Percentiles rank a stretch among this genome's conserved stretches.
These are phyloP conservation scores for Eurytoma adleriae DNA, from an alignment of 2,888 invertebrate species.

Conservation along the genomic window DNA sequence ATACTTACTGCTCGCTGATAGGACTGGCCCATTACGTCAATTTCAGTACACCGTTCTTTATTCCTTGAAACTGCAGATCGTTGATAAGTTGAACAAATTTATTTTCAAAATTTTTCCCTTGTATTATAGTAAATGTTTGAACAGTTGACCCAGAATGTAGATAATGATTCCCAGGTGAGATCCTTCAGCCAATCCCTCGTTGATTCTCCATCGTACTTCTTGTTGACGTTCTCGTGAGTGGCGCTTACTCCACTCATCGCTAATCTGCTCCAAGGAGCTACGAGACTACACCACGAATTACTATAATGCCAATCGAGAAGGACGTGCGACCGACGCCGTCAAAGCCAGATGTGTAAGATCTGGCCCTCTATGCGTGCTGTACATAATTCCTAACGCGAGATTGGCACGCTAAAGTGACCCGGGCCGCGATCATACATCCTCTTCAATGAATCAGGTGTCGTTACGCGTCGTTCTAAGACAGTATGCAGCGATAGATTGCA, in stretches of 20 bases:
- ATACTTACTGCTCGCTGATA: background rate
- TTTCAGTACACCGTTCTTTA: no score
- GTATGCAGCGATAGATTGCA: no score
- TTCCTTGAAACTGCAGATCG: no score
- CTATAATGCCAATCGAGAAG: constrained; percentile 36
- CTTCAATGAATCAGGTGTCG: constrained; percentile 5
- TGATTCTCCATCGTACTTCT: constrained; percentile 9
- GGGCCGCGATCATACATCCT: background rate
- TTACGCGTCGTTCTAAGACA: background rate
- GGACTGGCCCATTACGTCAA: background rate
- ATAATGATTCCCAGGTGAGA: background rate
- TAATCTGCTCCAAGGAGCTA: background rate
- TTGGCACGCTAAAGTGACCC: constrained; percentile 13
- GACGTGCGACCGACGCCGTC: constrained; percentile 17
- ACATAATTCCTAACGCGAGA: background rate
- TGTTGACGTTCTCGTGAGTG: background rate
- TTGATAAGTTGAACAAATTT: no score
- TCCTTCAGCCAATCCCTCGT: background rate
- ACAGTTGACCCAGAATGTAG: background rate
- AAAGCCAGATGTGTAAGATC: constrained; percentile 26
- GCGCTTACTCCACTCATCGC: background rate
- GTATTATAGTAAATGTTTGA: background rate
- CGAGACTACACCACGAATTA: background rate
- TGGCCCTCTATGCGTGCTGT: background rate
- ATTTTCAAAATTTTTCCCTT: background rate